Percentiles rank a stretch among this genome's conserved stretches.
Evolutionary conservation across 1,140 invertebrate species (phyloP).

Genomic region (Subanguina moxae): DNA sequence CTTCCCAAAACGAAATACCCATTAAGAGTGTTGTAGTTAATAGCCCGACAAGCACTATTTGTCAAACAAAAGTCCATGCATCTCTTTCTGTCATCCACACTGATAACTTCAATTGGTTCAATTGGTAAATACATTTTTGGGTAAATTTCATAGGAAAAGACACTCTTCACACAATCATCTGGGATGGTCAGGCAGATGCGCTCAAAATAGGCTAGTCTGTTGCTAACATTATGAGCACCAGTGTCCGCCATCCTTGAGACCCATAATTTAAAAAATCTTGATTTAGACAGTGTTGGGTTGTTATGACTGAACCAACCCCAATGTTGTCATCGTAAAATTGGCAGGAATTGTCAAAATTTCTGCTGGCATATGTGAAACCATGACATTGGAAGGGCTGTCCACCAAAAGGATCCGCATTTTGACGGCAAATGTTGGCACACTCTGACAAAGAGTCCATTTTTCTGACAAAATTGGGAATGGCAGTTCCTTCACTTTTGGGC

Average conservation of each 20-base stretch:
- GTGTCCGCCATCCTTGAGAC: no score
- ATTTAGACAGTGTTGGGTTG: no score
- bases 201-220: conserved; percentile 6
- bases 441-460: conserved; percentile 25
- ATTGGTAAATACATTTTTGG: not conserved
- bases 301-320: not conserved
- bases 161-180: not conserved
- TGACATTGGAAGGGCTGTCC: conserved; percentile 16
- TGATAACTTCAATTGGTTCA: not conserved
- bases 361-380: conserved; percentile 22
- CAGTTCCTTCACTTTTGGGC: not conserved
- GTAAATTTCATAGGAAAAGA: not conserved
- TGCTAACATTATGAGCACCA: not conserved
- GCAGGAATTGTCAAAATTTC: conserved; percentile 17
- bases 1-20: conserved; percentile 3
- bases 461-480: conserved; percentile 21
- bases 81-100: not conserved
- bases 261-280: no score
- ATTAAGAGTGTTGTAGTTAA: conserved; percentile 1
- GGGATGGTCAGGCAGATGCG: conserved; percentile 5
- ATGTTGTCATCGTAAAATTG: conserved; percentile 24
- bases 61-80: conserved; percentile 11
- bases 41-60: not conserved
- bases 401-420: conserved; percentile 14
- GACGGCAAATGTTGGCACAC: conserved; percentile 15